A percentile compares a stretch with the other conserved stretches of the same genome.
Evolutionary conservation across 30 jellyfish, hydroid and myxozoan species (phyloP).

Genomic region (Hydractinia symbiolongicarpus): DNA sequence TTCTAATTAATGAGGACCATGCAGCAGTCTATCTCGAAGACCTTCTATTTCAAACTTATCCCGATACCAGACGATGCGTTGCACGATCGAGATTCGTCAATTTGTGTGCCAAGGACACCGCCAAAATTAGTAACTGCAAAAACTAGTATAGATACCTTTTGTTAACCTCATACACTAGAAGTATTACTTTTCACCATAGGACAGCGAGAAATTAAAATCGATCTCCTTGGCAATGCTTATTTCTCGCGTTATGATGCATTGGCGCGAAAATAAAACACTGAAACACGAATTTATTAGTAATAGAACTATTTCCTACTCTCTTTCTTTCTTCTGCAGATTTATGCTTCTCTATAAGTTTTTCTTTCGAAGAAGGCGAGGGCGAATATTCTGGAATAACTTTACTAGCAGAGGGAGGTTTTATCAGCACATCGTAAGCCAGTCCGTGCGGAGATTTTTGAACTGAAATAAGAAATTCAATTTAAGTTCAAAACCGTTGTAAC

Average conservation of each 20-base stretch:
- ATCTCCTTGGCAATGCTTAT: no score
- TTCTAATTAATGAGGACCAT: no score
- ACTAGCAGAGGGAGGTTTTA: conserved; percentile 21
- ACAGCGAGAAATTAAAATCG: no score
- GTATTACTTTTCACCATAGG: no score
- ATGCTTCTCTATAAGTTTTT: background rate
- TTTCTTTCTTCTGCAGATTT: conserved; percentile 28
- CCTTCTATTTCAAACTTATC: no score
- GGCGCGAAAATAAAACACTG: background rate
- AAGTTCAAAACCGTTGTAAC: background rate
- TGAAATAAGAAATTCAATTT: background rate
- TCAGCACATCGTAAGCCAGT: conserved; percentile 26
- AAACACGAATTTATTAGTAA: background rate
- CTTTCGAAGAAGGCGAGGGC: conserved; percentile 6
- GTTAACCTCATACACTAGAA: no score
- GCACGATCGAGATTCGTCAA: no score
- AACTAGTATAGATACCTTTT: no score
- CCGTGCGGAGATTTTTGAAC: conserved; percentile 35
- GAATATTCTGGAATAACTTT: conserved; percentile 28
- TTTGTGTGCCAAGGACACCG: background rate
- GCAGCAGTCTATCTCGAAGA: no score
- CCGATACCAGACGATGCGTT: no score
- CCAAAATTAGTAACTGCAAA: background rate
- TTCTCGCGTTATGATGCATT: no score
- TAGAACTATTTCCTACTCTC: background rate